These are phyloP conservation scores for Fragum fragum DNA, from an alignment of 2,888 invertebrate species.

Conservation along the genomic window DNA sequence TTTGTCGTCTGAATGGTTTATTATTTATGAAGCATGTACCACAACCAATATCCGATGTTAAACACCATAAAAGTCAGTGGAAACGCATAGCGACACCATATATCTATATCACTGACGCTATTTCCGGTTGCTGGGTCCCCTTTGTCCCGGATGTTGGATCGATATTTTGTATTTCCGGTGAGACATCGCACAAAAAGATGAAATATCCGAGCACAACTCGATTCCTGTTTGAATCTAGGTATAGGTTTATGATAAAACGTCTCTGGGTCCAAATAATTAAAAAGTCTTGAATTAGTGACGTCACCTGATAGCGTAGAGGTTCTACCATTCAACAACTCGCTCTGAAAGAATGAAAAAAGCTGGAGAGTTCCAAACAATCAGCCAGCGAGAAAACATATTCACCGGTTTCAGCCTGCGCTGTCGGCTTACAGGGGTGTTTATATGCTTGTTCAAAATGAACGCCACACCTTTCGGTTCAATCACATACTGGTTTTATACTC, in stretches of 20 bases:
- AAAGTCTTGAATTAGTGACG: neutral
- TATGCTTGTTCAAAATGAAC: no score
- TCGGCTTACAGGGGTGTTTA: no score
- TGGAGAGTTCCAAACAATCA: no score
- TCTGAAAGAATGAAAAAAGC: no score
- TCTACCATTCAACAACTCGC: slow-evolving; percentile 3
- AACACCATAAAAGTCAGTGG: slow-evolving; percentile 95
- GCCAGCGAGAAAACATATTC: no score
- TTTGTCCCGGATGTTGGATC: slow-evolving; percentile 61
- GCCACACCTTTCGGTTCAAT: no score
- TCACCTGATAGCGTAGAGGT: neutral
- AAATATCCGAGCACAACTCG: neutral
- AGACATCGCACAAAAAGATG: slow-evolving; percentile 74
- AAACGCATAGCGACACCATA: slow-evolving; percentile 92
- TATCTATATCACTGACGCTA: slow-evolving; percentile 94
- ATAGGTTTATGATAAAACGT: neutral
- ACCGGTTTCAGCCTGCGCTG: no score
- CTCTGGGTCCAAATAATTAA: neutral
- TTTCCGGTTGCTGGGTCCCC: slow-evolving; percentile 87
- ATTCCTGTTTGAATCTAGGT: neutral
- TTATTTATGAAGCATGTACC: slow-evolving; percentile 69
- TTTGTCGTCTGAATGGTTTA: no score
- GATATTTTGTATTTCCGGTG: slow-evolving; percentile 75
- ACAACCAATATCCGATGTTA: slow-evolving; percentile 94
- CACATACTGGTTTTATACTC: no score